Base-by-base conservation (phyloP, 37 sponge, comb jelly and placozoan genomes). In the Geodia barretti region DNA sequence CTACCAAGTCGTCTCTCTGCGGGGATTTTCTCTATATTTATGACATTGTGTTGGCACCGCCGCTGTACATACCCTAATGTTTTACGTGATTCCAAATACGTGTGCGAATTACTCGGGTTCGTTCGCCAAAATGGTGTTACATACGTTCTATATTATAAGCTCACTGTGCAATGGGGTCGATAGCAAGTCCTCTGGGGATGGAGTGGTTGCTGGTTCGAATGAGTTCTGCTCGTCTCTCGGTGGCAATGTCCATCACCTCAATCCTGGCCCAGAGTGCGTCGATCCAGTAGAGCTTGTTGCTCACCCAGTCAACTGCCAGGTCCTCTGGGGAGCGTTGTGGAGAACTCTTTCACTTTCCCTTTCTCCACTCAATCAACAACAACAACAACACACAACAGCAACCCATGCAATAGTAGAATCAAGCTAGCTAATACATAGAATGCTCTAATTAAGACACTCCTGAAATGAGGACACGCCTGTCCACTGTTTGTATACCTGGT, bases 231-330 rank as follows among this genome's bases (percentile, higher is more conserved):
- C 85, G 33, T 28, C 71, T 37, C 35, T 30, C 37, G 7, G 72
- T 72, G 9, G 47, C 72, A 17, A 85, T n/a, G 78, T 85, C 78
- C 23, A 77, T n/a, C 5, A 85, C 85, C 30, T 77, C 78, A 20
- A 85, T 72, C 17, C 61, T 40, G 30, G 61, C 72, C 11, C 41
- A 60, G 5, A 38, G 59, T 1, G 76, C 61, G 33, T 95, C 96
- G 1, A 81, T 73, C 90, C 90, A 95, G 72, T 92, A 95, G 28
- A 95, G 76, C 36, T 86, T 88, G 58, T 72, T 80, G 3, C 62
- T 78, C 0, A 89, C 41, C 94, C 94, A 93, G 58, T 93, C 94
- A 65, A 88, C 39, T 29, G 90, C 91, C 42, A 93, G 68, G 36
- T 79, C 94, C 47, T 75, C 91, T 80, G 88, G 69, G 77, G 20